Evolutionary conservation across 1,140 invertebrate species (phyloP), one percentile per base, ranked within the genome.

Genomic region (Drosophila azteca): DNA sequence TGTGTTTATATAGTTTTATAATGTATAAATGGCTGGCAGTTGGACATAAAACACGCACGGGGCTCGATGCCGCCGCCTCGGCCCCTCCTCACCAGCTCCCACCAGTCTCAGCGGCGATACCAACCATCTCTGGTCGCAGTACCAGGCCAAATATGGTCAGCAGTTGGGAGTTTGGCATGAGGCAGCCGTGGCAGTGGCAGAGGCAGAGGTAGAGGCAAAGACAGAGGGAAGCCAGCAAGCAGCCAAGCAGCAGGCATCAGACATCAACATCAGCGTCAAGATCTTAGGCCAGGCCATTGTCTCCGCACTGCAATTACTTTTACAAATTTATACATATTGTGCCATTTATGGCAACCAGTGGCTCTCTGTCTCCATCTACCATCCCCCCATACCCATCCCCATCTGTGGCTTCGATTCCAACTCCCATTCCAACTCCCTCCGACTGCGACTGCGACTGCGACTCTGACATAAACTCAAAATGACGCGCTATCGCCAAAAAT

Each of bases 291-390:
- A 29, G 61, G 65, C 65, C 67, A 71, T 71, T 71, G 68, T 71
- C 72, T 73, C 72, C 64, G 81, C 83, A 87, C 77, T 79, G 87
- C 89, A 90, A 90, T 90, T 90, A 90, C 84, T 89, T 90, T 90
- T 90, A 90, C 89, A 90, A 90, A 90, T 90, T 90, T 90, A 90
- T 90, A 90, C 89, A 83, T 89, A 84, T 84, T 89, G 83, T 88
- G 79, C 83, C 85, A 77, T 89, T 84, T 88, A 89, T 90, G 83
- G 83, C 55, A 83, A 75, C 75, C 79, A 78, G 84, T 88, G 83
- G 70, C 83, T 55, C 63, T 53, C 59, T 63, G 66, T 69, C 46
- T 69, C 66, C 68, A 51, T 69, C 51, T 51, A n/a, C 7, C 43
- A 1, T 29, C 52, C 45, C 17, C 46, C 31, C 31, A 31, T 3